These are phyloP conservation scores for Agrotis clavis DNA, from an alignment of 2,888 invertebrate species.

Conservation along the genomic window DNA sequence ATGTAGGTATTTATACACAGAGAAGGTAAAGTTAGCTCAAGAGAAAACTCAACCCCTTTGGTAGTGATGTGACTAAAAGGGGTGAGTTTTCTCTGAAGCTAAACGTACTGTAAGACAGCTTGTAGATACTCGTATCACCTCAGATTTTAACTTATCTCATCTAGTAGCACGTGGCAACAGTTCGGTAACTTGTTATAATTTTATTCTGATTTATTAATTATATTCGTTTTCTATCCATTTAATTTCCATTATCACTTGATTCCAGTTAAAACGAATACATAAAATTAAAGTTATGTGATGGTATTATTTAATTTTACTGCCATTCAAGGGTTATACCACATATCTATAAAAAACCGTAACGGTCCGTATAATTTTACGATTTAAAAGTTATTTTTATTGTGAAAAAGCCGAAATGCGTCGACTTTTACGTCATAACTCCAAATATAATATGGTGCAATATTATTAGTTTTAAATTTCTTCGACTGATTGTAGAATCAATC, in stretches of 20 bases:
- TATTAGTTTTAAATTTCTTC: slow-evolving; percentile 28
- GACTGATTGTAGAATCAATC: too few relatives aligned
- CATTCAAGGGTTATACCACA: slow-evolving; percentile 12
- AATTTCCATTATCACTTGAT: slow-evolving; percentile 1
- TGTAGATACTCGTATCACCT: too few relatives aligned
- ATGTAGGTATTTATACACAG: neutral
- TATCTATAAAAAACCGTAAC: neutral
- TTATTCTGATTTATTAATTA: slow-evolving; percentile 34
- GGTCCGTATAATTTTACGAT: slow-evolving; percentile 36
- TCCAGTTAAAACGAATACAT: neutral
- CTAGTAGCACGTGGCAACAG: neutral
- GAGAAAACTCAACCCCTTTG: too few relatives aligned
- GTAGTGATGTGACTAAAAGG: too few relatives aligned
- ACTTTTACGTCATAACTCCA: slow-evolving; percentile 24
- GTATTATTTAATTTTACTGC: slow-evolving; percentile 26
- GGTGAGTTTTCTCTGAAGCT: too few relatives aligned
- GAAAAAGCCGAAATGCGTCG: neutral
- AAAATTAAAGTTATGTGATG: slow-evolving; percentile 16
- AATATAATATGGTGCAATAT: slow-evolving; percentile 45
- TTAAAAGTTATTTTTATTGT: neutral
- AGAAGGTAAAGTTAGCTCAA: too few relatives aligned
- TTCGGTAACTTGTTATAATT: slow-evolving; percentile 11
- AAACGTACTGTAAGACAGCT: too few relatives aligned
- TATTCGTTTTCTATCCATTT: slow-evolving; percentile 19
- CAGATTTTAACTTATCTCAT: neutral